phyloP scores from a whole-genome alignment of 2,888 invertebrate species.

The Mythimna ferrago region DNA sequence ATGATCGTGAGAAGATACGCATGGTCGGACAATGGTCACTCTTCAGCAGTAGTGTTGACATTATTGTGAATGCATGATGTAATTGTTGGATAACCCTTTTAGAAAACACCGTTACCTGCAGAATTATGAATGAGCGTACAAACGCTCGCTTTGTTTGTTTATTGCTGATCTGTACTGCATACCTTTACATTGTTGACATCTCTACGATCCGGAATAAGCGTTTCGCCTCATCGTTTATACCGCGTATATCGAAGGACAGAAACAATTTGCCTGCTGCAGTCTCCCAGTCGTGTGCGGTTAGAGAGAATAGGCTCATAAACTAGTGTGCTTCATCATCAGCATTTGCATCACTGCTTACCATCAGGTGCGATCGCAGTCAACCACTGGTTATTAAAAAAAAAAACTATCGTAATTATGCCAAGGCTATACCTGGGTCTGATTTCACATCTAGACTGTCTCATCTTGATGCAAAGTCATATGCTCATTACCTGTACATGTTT shows the following conservation, averaged over 20 bases:
- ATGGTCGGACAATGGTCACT: constrained; percentile 49
- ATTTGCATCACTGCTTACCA: no score
- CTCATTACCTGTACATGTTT: background rate
- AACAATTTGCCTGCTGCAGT: no score
- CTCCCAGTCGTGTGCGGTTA: no score
- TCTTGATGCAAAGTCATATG: constrained; percentile 10
- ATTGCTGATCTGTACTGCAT: background rate
- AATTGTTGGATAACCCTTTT: constrained; percentile 30
- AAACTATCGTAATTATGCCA: background rate
- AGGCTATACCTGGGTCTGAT: background rate
- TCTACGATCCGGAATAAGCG: no score
- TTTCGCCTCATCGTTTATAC: no score
- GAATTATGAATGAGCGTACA: constrained; percentile 34
- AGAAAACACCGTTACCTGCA: constrained; percentile 21
- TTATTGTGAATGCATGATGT: constrained; percentile 32
- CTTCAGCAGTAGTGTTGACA: constrained; percentile 33
- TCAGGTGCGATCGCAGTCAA: no score
- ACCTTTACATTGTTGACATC: no score
- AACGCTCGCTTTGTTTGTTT: constrained; percentile 16
- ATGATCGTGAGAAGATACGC: constrained; percentile 68
- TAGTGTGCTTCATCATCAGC: no score
- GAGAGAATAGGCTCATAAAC: no score
- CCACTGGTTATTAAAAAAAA: no score
- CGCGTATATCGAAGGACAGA: no score
- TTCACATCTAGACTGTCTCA: constrained; percentile 6